These are phyloP conservation scores for Diogma glabrata DNA, from an alignment of 2,888 invertebrate species.

Conservation along the genomic window DNA sequence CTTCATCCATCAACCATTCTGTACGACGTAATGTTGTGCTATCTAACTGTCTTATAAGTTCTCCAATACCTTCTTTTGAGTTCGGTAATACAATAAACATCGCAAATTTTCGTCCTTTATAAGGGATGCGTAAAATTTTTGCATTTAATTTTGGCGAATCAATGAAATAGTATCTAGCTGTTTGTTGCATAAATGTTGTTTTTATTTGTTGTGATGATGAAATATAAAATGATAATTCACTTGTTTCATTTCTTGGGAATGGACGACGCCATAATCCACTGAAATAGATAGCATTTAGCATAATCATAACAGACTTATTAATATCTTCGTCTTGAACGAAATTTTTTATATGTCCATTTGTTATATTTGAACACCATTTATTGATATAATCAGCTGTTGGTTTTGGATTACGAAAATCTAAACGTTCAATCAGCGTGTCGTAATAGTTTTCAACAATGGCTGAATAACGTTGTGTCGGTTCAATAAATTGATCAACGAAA, in stretches of 20 bases:
- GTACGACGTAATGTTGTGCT: constrained; percentile 43
- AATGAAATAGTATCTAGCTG: constrained; percentile 49
- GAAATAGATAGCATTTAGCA: constrained; percentile 69
- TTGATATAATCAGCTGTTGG: constrained; percentile 56
- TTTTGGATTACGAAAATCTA: constrained; percentile 49
- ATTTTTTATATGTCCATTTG: constrained; percentile 58
- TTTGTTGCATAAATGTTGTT: constrained; percentile 57
- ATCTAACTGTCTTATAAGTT: constrained; percentile 46
- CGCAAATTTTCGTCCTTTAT: constrained; percentile 60
- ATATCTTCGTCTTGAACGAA: constrained; percentile 51
- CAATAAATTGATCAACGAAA: constrained; percentile 44
- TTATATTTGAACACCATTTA: constrained; percentile 64
- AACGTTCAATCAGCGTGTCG: constrained; percentile 48
- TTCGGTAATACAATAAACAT: constrained; percentile 64
- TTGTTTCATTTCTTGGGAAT: constrained; percentile 52
- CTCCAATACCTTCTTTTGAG: constrained; percentile 46
- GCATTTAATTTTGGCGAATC: constrained; percentile 52
- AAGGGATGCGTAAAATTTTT: constrained; percentile 61
- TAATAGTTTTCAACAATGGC: constrained; percentile 52
- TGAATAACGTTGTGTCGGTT: constrained; percentile 47
- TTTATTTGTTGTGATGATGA: constrained; percentile 37
- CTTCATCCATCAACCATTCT: constrained; percentile 46
- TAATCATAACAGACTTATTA: constrained; percentile 48
- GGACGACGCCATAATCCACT: constrained; percentile 66
- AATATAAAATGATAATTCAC: constrained; percentile 47